Percentiles rank a stretch among this genome's conserved stretches.
These are phyloP conservation scores for Hydrozoanthus tunicans DNA, from an alignment of 64 coral and sea anemone species.

Conservation along the genomic window DNA sequence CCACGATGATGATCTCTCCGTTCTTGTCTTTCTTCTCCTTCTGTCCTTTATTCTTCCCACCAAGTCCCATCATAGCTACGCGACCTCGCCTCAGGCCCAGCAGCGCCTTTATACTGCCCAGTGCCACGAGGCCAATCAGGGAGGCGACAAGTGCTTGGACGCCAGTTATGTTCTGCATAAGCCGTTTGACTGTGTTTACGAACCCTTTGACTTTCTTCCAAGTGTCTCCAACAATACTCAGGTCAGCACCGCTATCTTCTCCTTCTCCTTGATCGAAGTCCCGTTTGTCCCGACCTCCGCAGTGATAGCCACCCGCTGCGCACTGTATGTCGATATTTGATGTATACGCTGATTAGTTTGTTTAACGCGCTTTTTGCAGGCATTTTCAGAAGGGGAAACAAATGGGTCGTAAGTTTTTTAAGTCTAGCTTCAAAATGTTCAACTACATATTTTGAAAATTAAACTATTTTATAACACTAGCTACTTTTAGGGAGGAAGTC, in stretches of 20 bases:
- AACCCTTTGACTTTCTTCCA: slow-evolving; percentile 30
- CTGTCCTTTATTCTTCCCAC: slow-evolving; percentile 47
- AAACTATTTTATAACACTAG: too few species aligned
- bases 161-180: neutral
- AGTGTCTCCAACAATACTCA: slow-evolving; percentile 19
- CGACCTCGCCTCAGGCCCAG: neutral
- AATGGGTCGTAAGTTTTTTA: too few species aligned
- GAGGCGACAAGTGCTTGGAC: neutral
- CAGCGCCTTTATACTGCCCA: slow-evolving; percentile 26
- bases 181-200: neutral
- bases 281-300: slow-evolving; percentile 31
- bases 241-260: neutral
- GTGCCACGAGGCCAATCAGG: neutral
- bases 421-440: too few species aligned
- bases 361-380: too few species aligned
- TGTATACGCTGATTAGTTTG: too few species aligned
- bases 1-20: slow-evolving; percentile 78
- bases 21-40: slow-evolving; percentile 38
- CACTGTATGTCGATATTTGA: neutral
- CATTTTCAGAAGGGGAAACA: too few species aligned
- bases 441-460: too few species aligned
- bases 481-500: too few species aligned
- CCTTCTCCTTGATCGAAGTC: slow-evolving; percentile 42
- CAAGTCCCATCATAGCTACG: slow-evolving; percentile 73
- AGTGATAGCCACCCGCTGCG: slow-evolving; percentile 38